A percentile compares a stretch with the other conserved stretches of the same genome.
Evolutionary conservation across 2,888 invertebrate genomes (phyloP).

Genomic region (Dasysyrphus tricinctus): DNA sequence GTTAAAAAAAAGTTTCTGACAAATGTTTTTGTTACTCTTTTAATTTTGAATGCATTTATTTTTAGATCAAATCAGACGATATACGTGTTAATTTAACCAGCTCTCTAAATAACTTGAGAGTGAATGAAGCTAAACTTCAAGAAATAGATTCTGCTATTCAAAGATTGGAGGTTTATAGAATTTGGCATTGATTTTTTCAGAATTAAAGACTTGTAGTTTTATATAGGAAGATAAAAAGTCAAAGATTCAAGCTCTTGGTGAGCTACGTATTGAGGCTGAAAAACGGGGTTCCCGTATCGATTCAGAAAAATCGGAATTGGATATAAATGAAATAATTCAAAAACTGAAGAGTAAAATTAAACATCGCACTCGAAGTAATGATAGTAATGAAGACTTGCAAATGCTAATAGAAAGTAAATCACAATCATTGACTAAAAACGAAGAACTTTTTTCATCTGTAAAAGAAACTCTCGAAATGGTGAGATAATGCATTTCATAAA

Average conservation of each 20-base stretch:
- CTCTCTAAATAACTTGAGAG: conserved; percentile 62
- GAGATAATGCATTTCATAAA: conserved; percentile 45
- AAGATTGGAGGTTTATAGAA: conserved; percentile 56
- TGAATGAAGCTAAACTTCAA: conserved; percentile 68
- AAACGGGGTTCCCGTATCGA: conserved; percentile 80
- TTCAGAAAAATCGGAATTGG: conserved; percentile 82
- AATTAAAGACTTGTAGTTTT: neutral
- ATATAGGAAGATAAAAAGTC: conserved; percentile 57
- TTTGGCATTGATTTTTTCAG: neutral
- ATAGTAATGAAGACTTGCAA: conserved; percentile 78
- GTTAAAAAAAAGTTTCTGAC: neutral
- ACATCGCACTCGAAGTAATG: conserved; percentile 78
- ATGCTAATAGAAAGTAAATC: conserved; percentile 83
- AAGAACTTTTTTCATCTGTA: conserved; percentile 82
- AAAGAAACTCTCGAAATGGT: conserved; percentile 83
- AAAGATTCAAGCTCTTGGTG: conserved; percentile 69
- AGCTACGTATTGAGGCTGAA: conserved; percentile 71
- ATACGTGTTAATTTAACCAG: conserved; percentile 76
- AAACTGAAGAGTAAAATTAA: conserved; percentile 79
- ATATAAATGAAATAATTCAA: conserved; percentile 81
- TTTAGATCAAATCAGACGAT: conserved; percentile 76
- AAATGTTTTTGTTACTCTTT: neutral
- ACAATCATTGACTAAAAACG: conserved; percentile 82
- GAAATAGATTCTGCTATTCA: conserved; percentile 60
- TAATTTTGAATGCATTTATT: conserved; percentile 10